Conservation (phyloP, 2,888 invertebrate genomes). For the Latheticus oryzae region DNA sequence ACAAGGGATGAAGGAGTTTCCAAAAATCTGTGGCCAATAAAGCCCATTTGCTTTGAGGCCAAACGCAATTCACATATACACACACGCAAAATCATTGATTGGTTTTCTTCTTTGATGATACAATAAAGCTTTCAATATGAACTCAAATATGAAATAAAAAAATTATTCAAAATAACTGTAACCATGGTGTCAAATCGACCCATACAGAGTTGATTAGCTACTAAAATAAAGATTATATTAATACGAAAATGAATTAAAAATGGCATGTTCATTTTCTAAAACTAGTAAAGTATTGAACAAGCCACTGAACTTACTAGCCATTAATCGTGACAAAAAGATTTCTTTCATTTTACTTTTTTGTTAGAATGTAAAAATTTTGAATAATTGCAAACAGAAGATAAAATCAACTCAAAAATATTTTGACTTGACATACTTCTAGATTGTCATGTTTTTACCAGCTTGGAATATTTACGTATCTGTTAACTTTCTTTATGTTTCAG, state of each 20-base stretch:
- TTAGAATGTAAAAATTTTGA: conserved; percentile 1
- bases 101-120: conserved; percentile 1
- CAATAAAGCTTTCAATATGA: conserved; percentile 1
- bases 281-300: conserved; percentile 1
- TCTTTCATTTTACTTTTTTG: conserved; percentile 1
- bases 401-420: conserved; percentile 2
- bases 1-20: conserved; percentile 1
- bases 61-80: neutral
- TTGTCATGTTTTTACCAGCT: conserved; percentile 5
- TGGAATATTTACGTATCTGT: conserved; percentile 4
- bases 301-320: conserved; percentile 5
- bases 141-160: conserved; percentile 3
- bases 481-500: conserved; percentile 1
- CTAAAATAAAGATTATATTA: conserved; percentile 7
- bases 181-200: conserved; percentile 12
- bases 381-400: neutral
- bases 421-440: conserved; percentile 1
- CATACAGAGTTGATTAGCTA: conserved; percentile 10
- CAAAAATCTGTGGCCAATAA: conserved; percentile 1
- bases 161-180: conserved; percentile 9
- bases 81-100: conserved; percentile 1
- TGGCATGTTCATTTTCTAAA: conserved; percentile 1
- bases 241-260: conserved; percentile 6
- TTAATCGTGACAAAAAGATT: conserved; percentile 1
- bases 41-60: conserved; percentile 1